A percentile compares a stretch with the other conserved stretches of the same genome.
Evolutionary conservation across 1,140 invertebrate species (phyloP).

Genomic region (Drosophila kurseongensis): DNA sequence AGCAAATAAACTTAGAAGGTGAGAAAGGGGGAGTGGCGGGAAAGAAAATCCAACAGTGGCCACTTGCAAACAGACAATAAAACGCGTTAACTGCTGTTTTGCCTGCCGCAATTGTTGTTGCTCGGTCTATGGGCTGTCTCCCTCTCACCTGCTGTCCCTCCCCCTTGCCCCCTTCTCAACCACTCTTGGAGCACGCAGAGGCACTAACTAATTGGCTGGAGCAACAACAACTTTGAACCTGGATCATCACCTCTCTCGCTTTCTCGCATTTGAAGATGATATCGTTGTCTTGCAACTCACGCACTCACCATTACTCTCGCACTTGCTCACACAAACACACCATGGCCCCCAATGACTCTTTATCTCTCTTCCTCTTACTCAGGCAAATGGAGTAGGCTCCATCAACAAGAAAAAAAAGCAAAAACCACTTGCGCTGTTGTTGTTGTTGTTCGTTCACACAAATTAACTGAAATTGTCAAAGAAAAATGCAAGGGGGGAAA

Average conservation of each 20-base stretch:
- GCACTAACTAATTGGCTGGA: constrained; percentile 57
- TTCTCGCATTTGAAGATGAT: constrained; percentile 45
- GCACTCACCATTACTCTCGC: constrained; percentile 44
- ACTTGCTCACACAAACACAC: neutral
- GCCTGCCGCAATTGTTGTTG: constrained; percentile 55
- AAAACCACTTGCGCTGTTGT: constrained; percentile 37
- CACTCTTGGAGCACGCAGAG: constrained; percentile 44
- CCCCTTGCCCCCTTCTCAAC: neutral
- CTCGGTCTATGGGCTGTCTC: constrained; percentile 22
- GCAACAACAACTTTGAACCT: constrained; percentile 38
- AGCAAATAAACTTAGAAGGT: constrained; percentile 1
- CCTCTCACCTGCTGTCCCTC: neutral
- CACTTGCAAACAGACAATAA: constrained; percentile 76
- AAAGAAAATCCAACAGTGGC: constrained; percentile 9
- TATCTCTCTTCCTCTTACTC: constrained; percentile 6
- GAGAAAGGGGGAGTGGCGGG: neutral
- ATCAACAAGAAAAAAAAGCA: constrained; percentile 18
- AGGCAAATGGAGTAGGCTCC: constrained; percentile 7
- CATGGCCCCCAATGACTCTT: constrained; percentile 18
- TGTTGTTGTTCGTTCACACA: constrained; percentile 41
- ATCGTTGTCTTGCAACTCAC: constrained; percentile 56
- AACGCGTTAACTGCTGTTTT: constrained; percentile 79
- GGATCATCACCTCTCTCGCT: constrained; percentile 12
- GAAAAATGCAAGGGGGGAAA: constrained; percentile 21
- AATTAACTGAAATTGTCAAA: constrained; percentile 56